Conservation (phyloP, 2,888 invertebrate species). For the Atrina japonica region DNA sequence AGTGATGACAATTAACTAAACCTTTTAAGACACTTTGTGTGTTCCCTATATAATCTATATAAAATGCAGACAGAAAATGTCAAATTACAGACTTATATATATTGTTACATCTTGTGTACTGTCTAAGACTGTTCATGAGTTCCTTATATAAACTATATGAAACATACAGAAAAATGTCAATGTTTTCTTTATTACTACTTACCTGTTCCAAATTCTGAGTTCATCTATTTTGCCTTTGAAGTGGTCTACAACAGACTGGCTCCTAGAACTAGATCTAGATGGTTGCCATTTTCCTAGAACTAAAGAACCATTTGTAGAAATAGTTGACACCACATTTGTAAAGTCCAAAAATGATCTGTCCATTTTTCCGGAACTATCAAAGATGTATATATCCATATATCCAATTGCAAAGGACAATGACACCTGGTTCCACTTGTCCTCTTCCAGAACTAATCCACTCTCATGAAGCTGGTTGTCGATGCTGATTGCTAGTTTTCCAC, state of each 20-base stretch:
- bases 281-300: conserved; percentile 56
- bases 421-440: conserved; percentile 49
- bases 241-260: conserved; percentile 36
- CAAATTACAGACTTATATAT: no score
- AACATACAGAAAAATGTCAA: no score
- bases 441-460: conserved; percentile 38
- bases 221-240: conserved; percentile 60
- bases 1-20: no score
- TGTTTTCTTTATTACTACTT: no score
- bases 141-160: no score
- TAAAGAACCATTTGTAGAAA: conserved; percentile 44
- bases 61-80: no score
- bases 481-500: conserved; percentile 23
- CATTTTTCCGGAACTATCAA: conserved; percentile 28
- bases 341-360: conserved; percentile 19
- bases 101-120: no score
- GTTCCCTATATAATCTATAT: no score
- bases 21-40: no score
- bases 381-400: conserved; percentile 31
- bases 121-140: no score
- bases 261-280: conserved; percentile 25
- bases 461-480: conserved; percentile 26
- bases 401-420: conserved; percentile 29
- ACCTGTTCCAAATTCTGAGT: conserved; percentile 56
- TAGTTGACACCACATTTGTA: background rate